These are phyloP conservation scores for Ernsta delagoae DNA, from an alignment of 2,888 invertebrate genomes.

Conservation along the genomic window DNA sequence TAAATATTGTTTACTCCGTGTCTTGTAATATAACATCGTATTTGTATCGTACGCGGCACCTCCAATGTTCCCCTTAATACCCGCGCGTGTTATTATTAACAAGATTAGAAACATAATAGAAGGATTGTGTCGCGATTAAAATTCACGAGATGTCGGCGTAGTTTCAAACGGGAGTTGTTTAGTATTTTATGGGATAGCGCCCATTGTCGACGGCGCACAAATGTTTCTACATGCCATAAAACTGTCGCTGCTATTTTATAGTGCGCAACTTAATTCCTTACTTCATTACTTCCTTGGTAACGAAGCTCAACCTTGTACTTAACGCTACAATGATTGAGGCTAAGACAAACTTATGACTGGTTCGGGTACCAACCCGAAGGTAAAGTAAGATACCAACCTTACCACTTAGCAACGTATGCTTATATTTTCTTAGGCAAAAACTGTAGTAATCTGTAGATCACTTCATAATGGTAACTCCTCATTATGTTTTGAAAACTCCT, in stretches of 20 bases:
- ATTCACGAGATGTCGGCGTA: constrained; percentile 57
- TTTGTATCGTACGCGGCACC: constrained; percentile 10
- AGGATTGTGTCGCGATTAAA: constrained; percentile 53
- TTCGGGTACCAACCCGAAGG: too few species aligned
- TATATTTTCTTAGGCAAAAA: too few species aligned
- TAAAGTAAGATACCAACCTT: too few species aligned
- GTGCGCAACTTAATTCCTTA: constrained; percentile 33
- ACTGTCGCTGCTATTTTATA: constrained; percentile 38
- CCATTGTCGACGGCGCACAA: constrained; percentile 57
- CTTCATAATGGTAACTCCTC: too few species aligned
- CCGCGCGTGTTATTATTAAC: constrained; percentile 28
- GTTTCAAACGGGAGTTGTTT: constrained; percentile 58
- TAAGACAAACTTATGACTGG: not conserved
- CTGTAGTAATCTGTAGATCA: too few species aligned
- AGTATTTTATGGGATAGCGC: constrained; percentile 62
- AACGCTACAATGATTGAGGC: not conserved
- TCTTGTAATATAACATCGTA: constrained; percentile 6
- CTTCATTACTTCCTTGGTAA: constrained; percentile 27
- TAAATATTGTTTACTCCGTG: constrained; percentile 17
- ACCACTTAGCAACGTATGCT: too few species aligned
- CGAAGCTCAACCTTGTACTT: constrained; percentile 7
- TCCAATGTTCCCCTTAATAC: constrained; percentile 26
- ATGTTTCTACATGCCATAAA: constrained; percentile 50
- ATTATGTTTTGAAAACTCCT: too few species aligned
- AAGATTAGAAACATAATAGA: constrained; percentile 32